Evolutionary conservation across 2,113 vertebrate genomes (phyloP).

Genomic region (Falcunculus frontatus): DNA sequence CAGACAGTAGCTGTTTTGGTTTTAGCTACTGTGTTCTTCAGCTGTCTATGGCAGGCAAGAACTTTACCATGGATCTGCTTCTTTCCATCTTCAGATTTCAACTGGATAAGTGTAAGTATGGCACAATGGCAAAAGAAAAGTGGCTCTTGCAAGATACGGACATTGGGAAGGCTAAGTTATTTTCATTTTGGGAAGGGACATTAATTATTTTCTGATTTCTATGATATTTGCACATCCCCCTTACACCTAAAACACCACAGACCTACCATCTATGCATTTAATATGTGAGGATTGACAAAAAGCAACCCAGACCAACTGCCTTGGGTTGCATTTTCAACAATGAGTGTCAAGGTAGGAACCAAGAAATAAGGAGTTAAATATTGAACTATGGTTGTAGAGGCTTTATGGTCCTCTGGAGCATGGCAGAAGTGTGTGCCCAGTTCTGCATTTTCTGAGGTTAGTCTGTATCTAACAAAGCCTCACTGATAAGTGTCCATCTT

Average conservation of each 20-base stretch:
- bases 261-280: neutral
- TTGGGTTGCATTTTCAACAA: neutral
- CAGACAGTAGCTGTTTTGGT: neutral
- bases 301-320: neutral
- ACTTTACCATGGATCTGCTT: neutral
- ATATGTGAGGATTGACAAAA: neutral
- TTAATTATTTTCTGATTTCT: neutral
- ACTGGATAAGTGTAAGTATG: neutral
- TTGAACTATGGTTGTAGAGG: neutral
- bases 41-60: neutral
- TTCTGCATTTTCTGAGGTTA: neutral
- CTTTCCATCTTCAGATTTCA: neutral
- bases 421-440: neutral
- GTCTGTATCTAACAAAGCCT: neutral
- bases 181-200: neutral
- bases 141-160: neutral
- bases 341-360: neutral
- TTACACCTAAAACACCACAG: neutral
- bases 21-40: neutral
- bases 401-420: neutral
- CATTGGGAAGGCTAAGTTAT: neutral
- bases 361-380: neutral
- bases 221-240: neutral
- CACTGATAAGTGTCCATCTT: neutral
- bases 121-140: neutral